These are phyloP conservation scores for Acanthornis magna DNA, from an alignment of 2,797 vertebrate species.

Conservation along the genomic window DNA sequence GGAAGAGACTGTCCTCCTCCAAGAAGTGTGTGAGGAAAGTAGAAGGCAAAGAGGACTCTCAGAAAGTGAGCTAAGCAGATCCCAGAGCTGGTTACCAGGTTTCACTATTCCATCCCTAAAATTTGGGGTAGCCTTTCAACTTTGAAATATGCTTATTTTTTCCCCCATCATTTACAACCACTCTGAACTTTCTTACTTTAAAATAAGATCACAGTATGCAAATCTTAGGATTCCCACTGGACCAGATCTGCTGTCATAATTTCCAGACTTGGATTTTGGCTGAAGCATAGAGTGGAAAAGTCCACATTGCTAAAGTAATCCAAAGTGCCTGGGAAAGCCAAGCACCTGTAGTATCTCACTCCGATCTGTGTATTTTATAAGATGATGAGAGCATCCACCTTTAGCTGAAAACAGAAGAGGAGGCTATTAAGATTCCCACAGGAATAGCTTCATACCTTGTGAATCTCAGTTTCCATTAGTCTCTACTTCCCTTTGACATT, in stretches of 20 bases:
- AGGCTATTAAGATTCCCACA: neutral
- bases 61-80: neutral
- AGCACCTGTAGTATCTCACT: neutral
- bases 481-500: neutral
- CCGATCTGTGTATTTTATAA: neutral
- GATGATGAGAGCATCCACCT: constrained; percentile 1
- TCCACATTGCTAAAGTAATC: neutral
- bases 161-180: neutral
- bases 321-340: neutral
- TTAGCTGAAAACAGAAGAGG: constrained; percentile 18
- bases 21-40: neutral
- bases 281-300: neutral
- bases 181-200: constrained; percentile 1
- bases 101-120: neutral
- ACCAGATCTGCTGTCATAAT: neutral
- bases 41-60: neutral
- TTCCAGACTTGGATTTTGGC: constrained; percentile 12
- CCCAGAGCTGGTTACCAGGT: neutral
- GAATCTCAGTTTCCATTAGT: constrained; percentile 15
- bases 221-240: neutral
- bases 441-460: constrained; percentile 2
- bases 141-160: neutral
- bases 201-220: constrained; percentile 5
- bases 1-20: neutral
- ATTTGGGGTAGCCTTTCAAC: neutral